phyloP scores from a whole-genome alignment of 2,113 vertebrate species.

The Apodemus speciosus region DNA sequence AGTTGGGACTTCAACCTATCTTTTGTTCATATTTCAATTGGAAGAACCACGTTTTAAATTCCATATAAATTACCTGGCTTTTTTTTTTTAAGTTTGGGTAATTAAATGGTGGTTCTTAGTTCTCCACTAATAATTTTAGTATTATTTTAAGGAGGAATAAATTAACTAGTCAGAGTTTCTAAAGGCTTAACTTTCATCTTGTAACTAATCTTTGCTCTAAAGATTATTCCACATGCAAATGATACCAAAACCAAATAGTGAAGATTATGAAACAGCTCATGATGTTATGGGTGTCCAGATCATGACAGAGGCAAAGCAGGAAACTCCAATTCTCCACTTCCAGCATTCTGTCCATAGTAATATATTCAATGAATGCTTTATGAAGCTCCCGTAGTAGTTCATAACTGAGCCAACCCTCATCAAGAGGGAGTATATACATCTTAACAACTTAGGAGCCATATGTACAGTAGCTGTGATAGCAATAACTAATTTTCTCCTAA shows the following conservation, averaged over 20 bases:
- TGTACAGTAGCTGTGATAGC: not conserved
- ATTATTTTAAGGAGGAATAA: not conserved
- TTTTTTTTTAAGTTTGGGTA: not conserved
- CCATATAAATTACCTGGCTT: not conserved
- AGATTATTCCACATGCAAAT: not conserved
- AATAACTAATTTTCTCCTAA: slow-evolving; percentile 27
- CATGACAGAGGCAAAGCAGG: not conserved
- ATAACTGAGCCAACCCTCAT: not conserved
- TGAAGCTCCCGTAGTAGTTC: not conserved
- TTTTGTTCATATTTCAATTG: not conserved
- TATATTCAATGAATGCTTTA: not conserved
- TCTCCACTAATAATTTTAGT: not conserved
- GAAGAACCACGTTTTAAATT: not conserved
- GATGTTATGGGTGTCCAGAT: not conserved
- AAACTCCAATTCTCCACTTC: not conserved
- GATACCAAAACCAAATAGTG: not conserved
- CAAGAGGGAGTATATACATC: not conserved
- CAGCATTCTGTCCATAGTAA: not conserved
- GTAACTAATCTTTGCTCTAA: not conserved
- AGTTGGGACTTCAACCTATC: not conserved
- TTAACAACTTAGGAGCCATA: not conserved
- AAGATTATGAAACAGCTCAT: not conserved
- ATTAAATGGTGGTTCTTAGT: not conserved
- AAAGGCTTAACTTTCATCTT: not conserved
- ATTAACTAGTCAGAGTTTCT: not conserved